Percentiles rank a stretch among this genome's conserved stretches.
Evolutionary conservation across 1,140 invertebrate genomes (phyloP).

Genomic region (Papilio polytes): DNA sequence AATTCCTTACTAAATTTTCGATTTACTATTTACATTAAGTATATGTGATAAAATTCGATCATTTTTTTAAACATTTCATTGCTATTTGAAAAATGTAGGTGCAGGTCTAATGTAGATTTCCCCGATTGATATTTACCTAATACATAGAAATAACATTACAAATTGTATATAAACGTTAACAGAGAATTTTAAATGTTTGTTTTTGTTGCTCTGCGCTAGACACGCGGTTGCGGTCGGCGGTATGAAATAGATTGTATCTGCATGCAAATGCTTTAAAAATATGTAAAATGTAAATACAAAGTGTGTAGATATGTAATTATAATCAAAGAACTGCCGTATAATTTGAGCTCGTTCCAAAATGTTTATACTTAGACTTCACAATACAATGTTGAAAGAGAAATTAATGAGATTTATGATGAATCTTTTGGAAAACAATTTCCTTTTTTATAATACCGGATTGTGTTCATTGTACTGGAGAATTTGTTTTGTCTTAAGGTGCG

Average conservation of each 20-base stretch:
- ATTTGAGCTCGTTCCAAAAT: not conserved
- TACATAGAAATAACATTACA: no score
- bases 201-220: not conserved
- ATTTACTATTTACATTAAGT: no score
- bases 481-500: not conserved
- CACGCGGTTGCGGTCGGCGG: not conserved
- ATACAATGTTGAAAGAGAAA: not conserved
- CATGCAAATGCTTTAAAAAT: not conserved
- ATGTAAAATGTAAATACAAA: no score
- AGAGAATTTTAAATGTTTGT: not conserved
- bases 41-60: no score
- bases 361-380: not conserved
- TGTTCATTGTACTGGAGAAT: not conserved
- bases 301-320: no score
- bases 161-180: no score
- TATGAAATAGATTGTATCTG: not conserved
- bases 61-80: no score
- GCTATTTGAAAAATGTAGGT: no score
- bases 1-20: no score
- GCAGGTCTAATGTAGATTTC: no score
- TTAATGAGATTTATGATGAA: conserved; percentile 1
- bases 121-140: no score
- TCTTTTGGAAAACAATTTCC: conserved; percentile 7
- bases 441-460: not conserved
- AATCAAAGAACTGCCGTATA: not conserved